Base-by-base conservation (phyloP, 30 jellyfish, hydroid and myxozoan species). In the Mastigias papua region DNA sequence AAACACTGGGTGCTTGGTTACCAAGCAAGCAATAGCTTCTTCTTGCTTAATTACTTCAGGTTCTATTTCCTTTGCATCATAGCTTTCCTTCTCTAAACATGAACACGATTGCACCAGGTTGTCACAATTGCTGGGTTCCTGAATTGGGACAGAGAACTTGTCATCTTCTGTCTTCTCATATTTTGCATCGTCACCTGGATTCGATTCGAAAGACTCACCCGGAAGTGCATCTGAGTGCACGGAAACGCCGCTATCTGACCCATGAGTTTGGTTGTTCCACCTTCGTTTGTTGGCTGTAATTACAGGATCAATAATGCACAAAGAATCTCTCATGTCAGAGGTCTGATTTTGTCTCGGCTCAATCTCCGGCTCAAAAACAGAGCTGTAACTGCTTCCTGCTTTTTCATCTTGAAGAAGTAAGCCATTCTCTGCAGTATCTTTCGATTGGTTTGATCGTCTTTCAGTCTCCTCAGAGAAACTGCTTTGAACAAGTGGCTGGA, bases 311-410 rank as follows among this genome's bases (percentile, higher is more conserved):
- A 21, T 26, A 19, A 60, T 64, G 69, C 80, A 42, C 50, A 82
- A 1, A 0, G 84, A 67, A 48, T 69, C 84, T 1, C 84, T 69
- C 29, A 31, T 42, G 10, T 82, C 69, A 8, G 68, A 25, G 57
- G 15, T 37, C 16, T 29, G 73, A 22, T 65, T 58, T 20, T 48
- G 73, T 61, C 57, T 68, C 13, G 50, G 88, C 75, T 74, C 78
- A 22, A 31, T 79, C 26, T 85, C 94, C 6, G 88, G 67, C 29
- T 71, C 94, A 48, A 85, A 85, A 25, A 85, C 94, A 58, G 94
- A 85, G 42, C 88, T 73, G 76, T 85, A 85, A 50, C 94, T 85
- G 73, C 88, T 85, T 7, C 76, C 76, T 19, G 70, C 80, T 57
- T 73, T 85, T 32, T 73, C 94, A 34, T 85, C 88, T 2, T 60